Conservation (phyloP, 2,797 vertebrate species). For the Bryconaethiops microstoma region DNA sequence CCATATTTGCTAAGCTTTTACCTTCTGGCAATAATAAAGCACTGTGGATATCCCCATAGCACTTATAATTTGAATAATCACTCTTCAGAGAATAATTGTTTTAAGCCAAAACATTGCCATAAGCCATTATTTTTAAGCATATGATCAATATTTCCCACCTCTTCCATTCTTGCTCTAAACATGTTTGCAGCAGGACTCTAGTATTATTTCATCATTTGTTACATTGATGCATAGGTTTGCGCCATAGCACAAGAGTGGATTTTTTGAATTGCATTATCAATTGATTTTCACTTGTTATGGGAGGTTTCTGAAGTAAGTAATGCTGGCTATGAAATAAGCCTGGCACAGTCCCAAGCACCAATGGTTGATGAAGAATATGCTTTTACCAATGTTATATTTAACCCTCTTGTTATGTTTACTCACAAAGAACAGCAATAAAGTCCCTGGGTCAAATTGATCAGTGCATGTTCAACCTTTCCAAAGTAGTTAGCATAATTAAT, state of each 20-base stretch:
- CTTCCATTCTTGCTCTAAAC: not conserved
- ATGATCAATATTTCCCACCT: slow-evolving; percentile 40
- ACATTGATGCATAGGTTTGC: slow-evolving; percentile 16
- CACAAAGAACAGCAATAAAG: no score
- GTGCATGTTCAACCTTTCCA: no score
- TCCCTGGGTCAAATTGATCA: no score
- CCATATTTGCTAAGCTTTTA: not conserved
- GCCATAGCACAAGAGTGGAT: not conserved
- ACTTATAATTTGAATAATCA: not conserved
- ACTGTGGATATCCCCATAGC: not conserved
- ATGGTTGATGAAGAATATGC: no score
- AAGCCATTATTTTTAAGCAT: slow-evolving; percentile 15
- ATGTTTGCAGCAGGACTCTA: not conserved
- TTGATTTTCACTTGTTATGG: not conserved
- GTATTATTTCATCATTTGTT: not conserved
- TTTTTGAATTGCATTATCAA: not conserved
- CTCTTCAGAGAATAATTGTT: not conserved
- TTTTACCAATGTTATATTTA: no score
- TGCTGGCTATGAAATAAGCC: not conserved
- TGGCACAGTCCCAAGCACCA: no score
- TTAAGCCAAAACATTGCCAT: not conserved
- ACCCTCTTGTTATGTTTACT: no score
- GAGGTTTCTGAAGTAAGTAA: slow-evolving; percentile 9
- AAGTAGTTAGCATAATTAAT: no score
- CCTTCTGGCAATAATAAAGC: not conserved